Evolutionary conservation across 2,888 invertebrate genomes (phyloP).

Genomic region (Cryptocheilus praepositus): DNA sequence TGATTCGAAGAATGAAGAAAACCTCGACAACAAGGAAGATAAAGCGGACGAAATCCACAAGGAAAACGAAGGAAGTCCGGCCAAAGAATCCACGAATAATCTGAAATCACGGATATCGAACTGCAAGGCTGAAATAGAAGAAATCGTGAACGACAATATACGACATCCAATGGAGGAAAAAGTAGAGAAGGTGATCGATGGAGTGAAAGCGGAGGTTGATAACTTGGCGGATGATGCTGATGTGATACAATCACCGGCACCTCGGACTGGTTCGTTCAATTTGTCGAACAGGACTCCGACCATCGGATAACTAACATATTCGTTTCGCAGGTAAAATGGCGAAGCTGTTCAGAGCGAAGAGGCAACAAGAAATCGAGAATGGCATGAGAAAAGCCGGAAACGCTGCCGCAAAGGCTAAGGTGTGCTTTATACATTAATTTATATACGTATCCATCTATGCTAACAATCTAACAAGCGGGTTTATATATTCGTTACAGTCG

Average conservation of each 20-base stretch:
- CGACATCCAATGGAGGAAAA: slow-evolving; percentile 69
- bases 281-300: not conserved
- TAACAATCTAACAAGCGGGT: too few relatives aligned
- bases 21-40: slow-evolving; percentile 11
- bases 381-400: slow-evolving; percentile 51
- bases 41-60: slow-evolving; percentile 10
- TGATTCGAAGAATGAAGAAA: slow-evolving; percentile 17
- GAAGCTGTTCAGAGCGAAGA: slow-evolving; percentile 61
- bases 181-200: slow-evolving; percentile 15
- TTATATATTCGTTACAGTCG: slow-evolving; percentile 51
- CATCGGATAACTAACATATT: too few relatives aligned
- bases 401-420: slow-evolving; percentile 59
- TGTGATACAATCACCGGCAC: slow-evolving; percentile 60
- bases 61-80: slow-evolving; percentile 58
- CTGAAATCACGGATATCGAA: slow-evolving; percentile 41
- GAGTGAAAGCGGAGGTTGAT: slow-evolving; percentile 65
- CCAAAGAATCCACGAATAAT: slow-evolving; percentile 44
- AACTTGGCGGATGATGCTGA: slow-evolving; percentile 66
- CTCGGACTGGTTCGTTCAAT: slow-evolving; percentile 51
- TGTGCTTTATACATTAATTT: slow-evolving; percentile 21
- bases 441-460: not conserved
- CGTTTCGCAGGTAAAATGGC: slow-evolving; percentile 59
- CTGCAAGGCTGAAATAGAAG: slow-evolving; percentile 48
- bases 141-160: slow-evolving; percentile 49
- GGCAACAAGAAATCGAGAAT: slow-evolving; percentile 54